Conservation (phyloP, 1,140 invertebrate genomes). For the Drosophila sulfurigaster region DNA sequence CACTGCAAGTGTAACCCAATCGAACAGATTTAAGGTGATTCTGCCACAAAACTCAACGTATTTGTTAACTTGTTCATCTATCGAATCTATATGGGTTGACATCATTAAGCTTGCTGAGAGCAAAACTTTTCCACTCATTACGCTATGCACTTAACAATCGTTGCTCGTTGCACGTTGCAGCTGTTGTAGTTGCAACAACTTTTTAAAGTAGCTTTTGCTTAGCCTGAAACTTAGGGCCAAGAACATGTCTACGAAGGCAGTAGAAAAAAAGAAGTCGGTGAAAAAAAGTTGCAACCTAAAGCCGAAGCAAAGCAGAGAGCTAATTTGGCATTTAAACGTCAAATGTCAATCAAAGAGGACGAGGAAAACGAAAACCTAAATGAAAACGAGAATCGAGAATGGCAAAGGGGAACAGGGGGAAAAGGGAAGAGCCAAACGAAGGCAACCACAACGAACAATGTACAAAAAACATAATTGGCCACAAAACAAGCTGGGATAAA, state of each 20-base stretch:
- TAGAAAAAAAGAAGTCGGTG: background rate
- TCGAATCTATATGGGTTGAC: conserved; percentile 6
- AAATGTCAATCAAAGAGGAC: conserved; percentile 73
- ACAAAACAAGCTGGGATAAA: conserved; percentile 66
- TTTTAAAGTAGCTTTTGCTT: conserved; percentile 21
- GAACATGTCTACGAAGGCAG: background rate
- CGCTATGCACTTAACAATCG: conserved; percentile 56
- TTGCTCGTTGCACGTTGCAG: conserved; percentile 43
- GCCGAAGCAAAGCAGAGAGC: conserved; percentile 44
- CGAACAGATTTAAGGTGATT: conserved; percentile 27
- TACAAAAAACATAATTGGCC: conserved; percentile 74
- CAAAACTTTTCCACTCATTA: conserved; percentile 69
- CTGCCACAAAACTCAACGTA: background rate
- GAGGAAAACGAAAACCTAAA: conserved; percentile 34
- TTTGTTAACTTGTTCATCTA: conserved; percentile 8
- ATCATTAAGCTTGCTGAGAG: conserved; percentile 18
- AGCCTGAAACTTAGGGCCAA: conserved; percentile 46
- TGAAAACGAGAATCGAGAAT: background rate
- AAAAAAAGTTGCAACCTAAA: conserved; percentile 44
- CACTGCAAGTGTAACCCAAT: conserved; percentile 1
- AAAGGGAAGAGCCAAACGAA: conserved; percentile 17
- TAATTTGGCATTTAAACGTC: conserved; percentile 82
- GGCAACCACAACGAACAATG: conserved; percentile 20
- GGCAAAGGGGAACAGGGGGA: conserved; percentile 9
- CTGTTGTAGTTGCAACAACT: conserved; percentile 30